Evolutionary conservation across 2,797 vertebrate genomes (phyloP).

Genomic region (Ateles fusciceps): DNA sequence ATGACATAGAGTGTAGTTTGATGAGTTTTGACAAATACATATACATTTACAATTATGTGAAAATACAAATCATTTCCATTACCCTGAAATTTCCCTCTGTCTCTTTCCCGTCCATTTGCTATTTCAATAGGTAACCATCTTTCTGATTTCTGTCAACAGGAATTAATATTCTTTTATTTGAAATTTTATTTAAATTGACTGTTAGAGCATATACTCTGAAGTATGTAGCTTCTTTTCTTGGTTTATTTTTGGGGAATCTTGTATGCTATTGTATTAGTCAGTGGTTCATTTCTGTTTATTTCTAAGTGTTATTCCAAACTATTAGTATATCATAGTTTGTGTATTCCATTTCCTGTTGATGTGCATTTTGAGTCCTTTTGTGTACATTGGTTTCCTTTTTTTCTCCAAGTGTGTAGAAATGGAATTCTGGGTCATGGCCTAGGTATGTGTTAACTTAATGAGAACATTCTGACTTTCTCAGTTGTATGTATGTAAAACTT

Average conservation of each 20-base stretch:
- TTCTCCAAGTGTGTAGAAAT: not conserved
- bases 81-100: not conserved
- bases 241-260: not conserved
- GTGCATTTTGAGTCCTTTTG: not conserved
- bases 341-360: not conserved
- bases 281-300: not conserved
- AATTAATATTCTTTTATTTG: not conserved
- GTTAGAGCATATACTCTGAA: not conserved
- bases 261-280: not conserved
- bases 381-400: not conserved
- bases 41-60: not conserved
- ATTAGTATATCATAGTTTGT: not conserved
- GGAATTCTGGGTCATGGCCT: not conserved
- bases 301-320: rapidly evolving
- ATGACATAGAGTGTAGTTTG: not conserved
- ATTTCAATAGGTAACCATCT: not conserved
- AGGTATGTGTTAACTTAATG: not conserved
- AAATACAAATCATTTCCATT: not conserved
- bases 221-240: not conserved
- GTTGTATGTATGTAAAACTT: not conserved
- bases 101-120: not conserved
- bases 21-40: not conserved
- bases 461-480: not conserved
- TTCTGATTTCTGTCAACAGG: not conserved
- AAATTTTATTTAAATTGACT: not conserved